phyloP scores from a whole-genome alignment of 2,888 invertebrate species.

The Zele albiditarsus region DNA sequence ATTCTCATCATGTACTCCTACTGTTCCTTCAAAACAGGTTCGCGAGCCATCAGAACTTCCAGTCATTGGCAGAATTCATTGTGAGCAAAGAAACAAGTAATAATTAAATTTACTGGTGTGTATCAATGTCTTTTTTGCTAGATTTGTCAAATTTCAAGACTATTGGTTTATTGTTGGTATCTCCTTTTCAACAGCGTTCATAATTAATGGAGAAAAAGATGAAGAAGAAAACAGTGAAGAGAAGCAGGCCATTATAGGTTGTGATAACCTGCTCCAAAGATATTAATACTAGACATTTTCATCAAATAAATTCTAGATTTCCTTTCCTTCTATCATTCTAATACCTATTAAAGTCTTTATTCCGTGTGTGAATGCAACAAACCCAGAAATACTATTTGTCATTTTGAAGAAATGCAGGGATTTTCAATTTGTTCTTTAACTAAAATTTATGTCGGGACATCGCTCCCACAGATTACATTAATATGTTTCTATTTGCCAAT shows the following conservation, averaged over 20 bases:
- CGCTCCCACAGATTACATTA: not conserved
- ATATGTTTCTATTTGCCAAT: constrained; percentile 5
- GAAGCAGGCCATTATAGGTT: not conserved
- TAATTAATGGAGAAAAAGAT: not conserved
- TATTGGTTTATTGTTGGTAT: not conserved
- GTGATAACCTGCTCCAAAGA: not conserved
- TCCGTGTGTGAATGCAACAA: constrained; percentile 10
- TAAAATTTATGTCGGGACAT: not conserved
- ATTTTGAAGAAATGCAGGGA: not conserved
- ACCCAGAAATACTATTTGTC: constrained; percentile 10
- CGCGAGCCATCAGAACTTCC: constrained; percentile 3
- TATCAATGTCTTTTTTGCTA: not conserved
- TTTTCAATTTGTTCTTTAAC: constrained; percentile 13
- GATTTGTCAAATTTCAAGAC: not conserved
- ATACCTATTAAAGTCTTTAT: constrained; percentile 8
- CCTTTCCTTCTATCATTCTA: constrained; percentile 11
- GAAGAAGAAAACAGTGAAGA: not conserved
- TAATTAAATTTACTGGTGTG: constrained; percentile 7
- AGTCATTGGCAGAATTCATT: not conserved
- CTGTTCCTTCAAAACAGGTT: not conserved
- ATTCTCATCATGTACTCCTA: constrained; percentile 2
- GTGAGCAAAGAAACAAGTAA: not conserved
- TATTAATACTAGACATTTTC: constrained; percentile 12
- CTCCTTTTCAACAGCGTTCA: not conserved
- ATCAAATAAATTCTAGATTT: not conserved